phyloP scores from a whole-genome alignment of 1,140 invertebrate species.

The Aphidius ervi region DNA sequence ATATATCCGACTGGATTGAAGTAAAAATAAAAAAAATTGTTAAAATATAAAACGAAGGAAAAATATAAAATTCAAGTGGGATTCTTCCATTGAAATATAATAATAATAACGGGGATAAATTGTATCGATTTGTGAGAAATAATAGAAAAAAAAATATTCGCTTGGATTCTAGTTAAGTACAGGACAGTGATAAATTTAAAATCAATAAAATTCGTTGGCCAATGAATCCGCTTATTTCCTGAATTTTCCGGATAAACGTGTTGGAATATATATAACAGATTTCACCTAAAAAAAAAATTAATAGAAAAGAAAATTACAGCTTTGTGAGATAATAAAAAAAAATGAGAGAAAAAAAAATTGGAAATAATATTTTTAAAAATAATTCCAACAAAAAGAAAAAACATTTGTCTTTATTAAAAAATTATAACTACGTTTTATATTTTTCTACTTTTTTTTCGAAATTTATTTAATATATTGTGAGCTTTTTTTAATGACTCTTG shows the following conservation, averaged over 20 bases:
- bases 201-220: conserved; percentile 4
- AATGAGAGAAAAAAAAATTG: not conserved
- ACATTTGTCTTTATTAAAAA: conserved; percentile 6
- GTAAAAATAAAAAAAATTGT: not conserved
- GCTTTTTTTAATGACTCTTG: no score
- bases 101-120: not conserved
- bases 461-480: no score
- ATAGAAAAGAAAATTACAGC: not conserved
- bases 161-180: conserved; percentile 14
- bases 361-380: not conserved
- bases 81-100: not conserved
- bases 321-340: not conserved
- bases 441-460: conserved; percentile 14
- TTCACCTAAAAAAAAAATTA: not conserved
- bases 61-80: not conserved
- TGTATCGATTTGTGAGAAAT: conserved; percentile 9
- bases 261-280: conserved; percentile 5
- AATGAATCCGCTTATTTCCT: conserved; percentile 10
- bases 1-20: not conserved
- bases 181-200: conserved; percentile 16
- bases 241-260: conserved; percentile 3
- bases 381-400: no score
- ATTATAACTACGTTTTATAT: conserved; percentile 18
- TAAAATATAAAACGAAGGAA: not conserved
- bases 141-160: not conserved